phyloP scores from a whole-genome alignment of 2,888 invertebrate genomes.

The Nycteola revayana region DNA sequence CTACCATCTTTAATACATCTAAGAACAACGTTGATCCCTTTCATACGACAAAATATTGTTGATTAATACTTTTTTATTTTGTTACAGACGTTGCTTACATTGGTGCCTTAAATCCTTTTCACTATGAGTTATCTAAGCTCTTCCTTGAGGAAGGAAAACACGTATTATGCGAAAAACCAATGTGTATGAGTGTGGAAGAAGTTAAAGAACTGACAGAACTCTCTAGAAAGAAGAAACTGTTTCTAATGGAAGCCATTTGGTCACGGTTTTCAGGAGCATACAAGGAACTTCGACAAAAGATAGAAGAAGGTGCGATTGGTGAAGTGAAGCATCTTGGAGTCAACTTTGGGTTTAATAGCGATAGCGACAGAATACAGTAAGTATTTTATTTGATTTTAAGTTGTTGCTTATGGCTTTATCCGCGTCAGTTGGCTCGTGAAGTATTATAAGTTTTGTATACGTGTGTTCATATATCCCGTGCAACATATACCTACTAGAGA shows the following conservation, averaged over 20 bases:
- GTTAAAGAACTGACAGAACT: slow-evolving; percentile 84
- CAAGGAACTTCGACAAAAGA: slow-evolving; percentile 84
- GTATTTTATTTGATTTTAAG: slow-evolving; percentile 1
- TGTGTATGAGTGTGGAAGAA: slow-evolving; percentile 90
- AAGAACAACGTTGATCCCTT: neutral
- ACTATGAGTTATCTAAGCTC: slow-evolving; percentile 85
- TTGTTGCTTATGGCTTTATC: neutral
- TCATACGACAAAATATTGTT: neutral
- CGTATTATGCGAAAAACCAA: slow-evolving; percentile 94
- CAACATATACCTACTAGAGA: too few species aligned
- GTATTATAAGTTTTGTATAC: too few species aligned
- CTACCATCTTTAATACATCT: neutral
- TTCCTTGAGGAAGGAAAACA: slow-evolving; percentile 92
- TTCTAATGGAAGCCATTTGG: slow-evolving; percentile 95
- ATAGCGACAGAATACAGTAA: slow-evolving; percentile 55
- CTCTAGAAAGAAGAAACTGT: slow-evolving; percentile 87
- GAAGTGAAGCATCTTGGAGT: slow-evolving; percentile 85
- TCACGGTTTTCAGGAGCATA: slow-evolving; percentile 92
- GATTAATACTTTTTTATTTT: neutral
- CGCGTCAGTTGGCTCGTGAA: too few species aligned
- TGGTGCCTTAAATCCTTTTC: slow-evolving; percentile 88
- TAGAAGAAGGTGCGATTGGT: slow-evolving; percentile 85
- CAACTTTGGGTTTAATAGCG: slow-evolving; percentile 85
- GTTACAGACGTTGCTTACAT: slow-evolving; percentile 92
- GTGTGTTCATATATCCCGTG: too few species aligned